Evolutionary conservation across 2,113 vertebrate species (phyloP).

Genomic region (Todiramphus chloris): DNA sequence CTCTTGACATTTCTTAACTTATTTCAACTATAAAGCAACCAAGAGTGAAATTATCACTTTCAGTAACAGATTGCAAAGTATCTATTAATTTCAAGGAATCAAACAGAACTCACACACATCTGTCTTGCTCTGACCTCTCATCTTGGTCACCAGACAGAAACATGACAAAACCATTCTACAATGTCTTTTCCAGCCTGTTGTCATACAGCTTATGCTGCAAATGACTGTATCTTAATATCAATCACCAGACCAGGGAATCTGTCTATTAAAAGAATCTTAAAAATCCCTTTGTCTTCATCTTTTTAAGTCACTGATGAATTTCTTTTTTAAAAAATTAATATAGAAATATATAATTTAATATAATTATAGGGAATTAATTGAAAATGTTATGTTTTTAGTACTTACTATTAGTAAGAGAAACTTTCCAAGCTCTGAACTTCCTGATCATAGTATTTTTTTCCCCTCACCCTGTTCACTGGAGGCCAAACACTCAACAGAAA

Average conservation of each 20-base stretch:
- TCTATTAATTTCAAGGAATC: constrained; percentile 13
- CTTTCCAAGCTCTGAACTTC: not conserved
- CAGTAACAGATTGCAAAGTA: not conserved
- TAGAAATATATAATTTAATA: not conserved
- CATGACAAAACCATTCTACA: not conserved
- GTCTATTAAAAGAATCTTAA: not conserved
- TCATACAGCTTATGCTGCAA: not conserved
- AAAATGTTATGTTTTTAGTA: not conserved
- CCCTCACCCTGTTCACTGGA: not conserved
- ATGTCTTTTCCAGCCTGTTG: not conserved
- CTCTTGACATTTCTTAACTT: not conserved
- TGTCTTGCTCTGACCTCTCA: not conserved
- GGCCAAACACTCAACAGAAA: not conserved
- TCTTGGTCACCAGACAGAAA: constrained; percentile 1
- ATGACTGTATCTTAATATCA: not conserved
- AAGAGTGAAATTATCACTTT: constrained; percentile 46
- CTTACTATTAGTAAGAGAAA: not conserved
- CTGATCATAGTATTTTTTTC: not conserved
- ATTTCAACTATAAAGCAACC: constrained; percentile 37
- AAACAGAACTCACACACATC: not conserved
- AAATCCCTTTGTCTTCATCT: not conserved
- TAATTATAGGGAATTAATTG: not conserved
- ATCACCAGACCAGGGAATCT: not conserved
- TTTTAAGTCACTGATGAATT: not conserved
- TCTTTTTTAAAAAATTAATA: not conserved